Evolutionary conservation across 1,140 invertebrate genomes (phyloP).

Genomic region (Acromyrmex echinatior): DNA sequence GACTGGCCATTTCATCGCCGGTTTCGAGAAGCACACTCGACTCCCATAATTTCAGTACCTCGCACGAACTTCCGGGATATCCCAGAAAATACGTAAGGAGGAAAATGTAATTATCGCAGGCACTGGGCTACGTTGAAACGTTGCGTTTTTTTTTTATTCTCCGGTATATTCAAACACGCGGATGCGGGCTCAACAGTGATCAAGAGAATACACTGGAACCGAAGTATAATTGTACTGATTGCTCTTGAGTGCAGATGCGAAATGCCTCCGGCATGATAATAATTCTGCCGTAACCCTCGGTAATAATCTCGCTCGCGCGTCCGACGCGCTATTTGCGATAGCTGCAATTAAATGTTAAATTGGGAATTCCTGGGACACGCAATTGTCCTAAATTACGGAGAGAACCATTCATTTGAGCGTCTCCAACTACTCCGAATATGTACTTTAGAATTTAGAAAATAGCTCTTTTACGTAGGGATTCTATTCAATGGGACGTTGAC

Average conservation of each 20-base stretch:
- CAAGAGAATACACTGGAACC: slow-evolving; percentile 45
- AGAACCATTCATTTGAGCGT: background rate
- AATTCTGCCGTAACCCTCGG: slow-evolving; percentile 45
- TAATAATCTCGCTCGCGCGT: slow-evolving; percentile 36
- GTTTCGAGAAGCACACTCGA: background rate
- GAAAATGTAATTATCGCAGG: slow-evolving; percentile 42
- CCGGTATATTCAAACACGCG: slow-evolving; percentile 41
- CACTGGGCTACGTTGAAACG: background rate
- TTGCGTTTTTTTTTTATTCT: background rate
- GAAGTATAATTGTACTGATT: slow-evolving; percentile 62
- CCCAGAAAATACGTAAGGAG: slow-evolving; percentile 4
- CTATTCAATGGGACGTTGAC: background rate
- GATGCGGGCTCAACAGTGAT: slow-evolving; percentile 37
- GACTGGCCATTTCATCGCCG: background rate
- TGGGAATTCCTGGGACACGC: background rate
- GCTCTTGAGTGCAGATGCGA: slow-evolving; percentile 43
- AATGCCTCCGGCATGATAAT: slow-evolving; percentile 41
- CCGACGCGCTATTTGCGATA: slow-evolving; percentile 9
- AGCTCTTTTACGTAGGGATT: background rate
- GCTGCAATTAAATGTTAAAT: slow-evolving; percentile 51
- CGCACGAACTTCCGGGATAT: slow-evolving; percentile 10
- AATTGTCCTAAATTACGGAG: background rate
- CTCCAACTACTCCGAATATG: too few relatives aligned
- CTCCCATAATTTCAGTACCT: slow-evolving; percentile 35
- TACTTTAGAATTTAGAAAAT: background rate